phyloP scores from a whole-genome alignment of 2,113 vertebrate genomes.

The Ascaphus truei region DNA sequence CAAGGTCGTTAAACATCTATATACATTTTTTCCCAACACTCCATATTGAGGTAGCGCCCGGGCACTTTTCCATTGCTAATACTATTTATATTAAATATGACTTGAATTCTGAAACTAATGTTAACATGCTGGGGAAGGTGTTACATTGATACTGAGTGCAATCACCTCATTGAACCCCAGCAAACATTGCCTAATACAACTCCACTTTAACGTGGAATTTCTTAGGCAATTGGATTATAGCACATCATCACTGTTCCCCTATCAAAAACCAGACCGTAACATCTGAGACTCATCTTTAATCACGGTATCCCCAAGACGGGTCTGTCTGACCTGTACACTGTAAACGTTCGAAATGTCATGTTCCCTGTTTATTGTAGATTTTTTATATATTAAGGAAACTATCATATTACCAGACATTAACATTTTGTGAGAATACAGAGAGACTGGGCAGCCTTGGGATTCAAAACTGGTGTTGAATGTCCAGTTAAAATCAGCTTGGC shows the following conservation, averaged over 20 bases:
- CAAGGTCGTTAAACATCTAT: too few relatives aligned
- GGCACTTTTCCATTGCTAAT: too few relatives aligned
- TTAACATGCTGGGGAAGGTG: too few relatives aligned
- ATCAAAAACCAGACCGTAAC: neutral
- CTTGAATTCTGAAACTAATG: too few relatives aligned
- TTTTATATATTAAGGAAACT: neutral
- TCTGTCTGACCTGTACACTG: conserved; percentile 2
- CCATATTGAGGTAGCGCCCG: too few relatives aligned
- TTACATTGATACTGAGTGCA: too few relatives aligned
- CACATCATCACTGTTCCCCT: neutral
- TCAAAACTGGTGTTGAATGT: neutral
- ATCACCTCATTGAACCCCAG: neutral
- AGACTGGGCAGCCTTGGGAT: neutral
- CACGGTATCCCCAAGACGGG: neutral
- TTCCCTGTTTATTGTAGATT: conserved; percentile 13
- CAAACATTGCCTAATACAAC: neutral
- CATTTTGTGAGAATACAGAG: neutral
- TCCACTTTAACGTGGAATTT: too few relatives aligned
- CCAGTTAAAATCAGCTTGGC: neutral
- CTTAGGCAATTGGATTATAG: neutral
- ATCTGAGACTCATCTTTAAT: conserved; percentile 2
- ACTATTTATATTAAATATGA: too few relatives aligned
- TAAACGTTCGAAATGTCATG: neutral
- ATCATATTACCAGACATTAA: neutral
- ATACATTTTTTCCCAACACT: too few relatives aligned